Base-by-base conservation (phyloP, 1,140 invertebrate genomes). In the Papilio machaon region DNA sequence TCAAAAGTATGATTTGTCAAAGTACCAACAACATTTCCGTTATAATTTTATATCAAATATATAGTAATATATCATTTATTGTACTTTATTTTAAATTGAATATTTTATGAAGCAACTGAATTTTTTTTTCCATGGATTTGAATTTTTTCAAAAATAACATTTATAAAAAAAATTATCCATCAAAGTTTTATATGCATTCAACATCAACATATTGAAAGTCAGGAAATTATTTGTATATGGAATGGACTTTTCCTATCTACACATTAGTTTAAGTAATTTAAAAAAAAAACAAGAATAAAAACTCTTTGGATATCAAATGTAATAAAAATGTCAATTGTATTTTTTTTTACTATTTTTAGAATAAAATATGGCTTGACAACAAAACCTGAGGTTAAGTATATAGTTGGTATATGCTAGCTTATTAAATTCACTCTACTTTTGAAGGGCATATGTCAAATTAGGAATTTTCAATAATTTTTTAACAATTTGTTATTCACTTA, bases 1-100 rank as follows among this genome's bases (percentile, higher is more conserved):
- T 19, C 30, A 30, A 52, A 15, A 60, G 17, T 17, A 60, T 77
- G 75, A 60, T 77, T 77, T 77, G 52, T 77, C 75, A 77, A 77
- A 77, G 52, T 54, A 30, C 49, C 49, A 35, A 19, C 4, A 54
- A 77, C 23, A 58, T 38, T 77, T 77, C 9, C 17, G 35, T 77
- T 60, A 77, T 38, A 77, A n/a, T 77, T 77, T 58, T 38, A 77
- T 77, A 77, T 77, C 35, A 49, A 77, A 77, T 77, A 77, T 77
- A 76, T 76, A 54, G 47, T 49, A 76, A 76, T 76, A 76, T 77
- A 54, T 54, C 46, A 38, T 58, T 77, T 58, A 77, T 77, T 77
- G 75, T 77, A 77, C 64, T 67, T 67, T 67, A 35, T 67, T 67
- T 67, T 67, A 35, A 35, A 67, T 67, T 15, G 30, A 64, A 67